Evolutionary conservation across 1,140 invertebrate species (phyloP), one percentile per base, ranked within the genome.

Genomic region (Mercenaria mercenaria): DNA sequence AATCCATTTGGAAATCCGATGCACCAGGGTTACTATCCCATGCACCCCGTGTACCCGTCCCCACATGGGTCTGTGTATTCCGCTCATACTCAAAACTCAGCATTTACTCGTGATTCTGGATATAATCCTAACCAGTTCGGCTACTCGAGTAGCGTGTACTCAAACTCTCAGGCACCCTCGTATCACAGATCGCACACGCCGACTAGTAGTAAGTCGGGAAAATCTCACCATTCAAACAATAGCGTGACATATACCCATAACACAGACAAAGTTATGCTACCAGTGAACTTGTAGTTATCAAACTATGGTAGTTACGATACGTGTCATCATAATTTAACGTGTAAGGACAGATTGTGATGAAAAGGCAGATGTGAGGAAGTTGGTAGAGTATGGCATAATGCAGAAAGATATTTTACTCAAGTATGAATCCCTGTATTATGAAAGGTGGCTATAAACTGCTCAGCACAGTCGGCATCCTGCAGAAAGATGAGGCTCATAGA

Each of bases 131-230:
- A 91, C 26, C 86, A 83, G 72, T 88, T 72, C 50, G 79, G 85
- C 13, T 61, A 83, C 88, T 83, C 88, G 1, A 77, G 88, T 77
- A 89, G 88, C 43, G 80, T 83, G 56, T 84, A 89, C 29, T 89
- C 88, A 10, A 72, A 72, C 23, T 89, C 88, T 83, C 88, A 89
- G 80, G 88, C 85, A 41, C 91, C 86, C 15, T 92, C 92, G 69
- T 92, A 92, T 82, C 92, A 93, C 72, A 81, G 94, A 18, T 93
- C 94, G 37, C 92, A 94, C 90, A 94, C 94, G 0, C 94, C 94
- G 8, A 94, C 94, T 29, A 94, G 93, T 84, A 94, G 94, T 91
- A 94, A 94, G 64, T 94, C 94, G n/a, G 93, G 91, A n/a, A 93
- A 93, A 84, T 94, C 94, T 29, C 93, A 94, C 81, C 90, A 92